A percentile compares a stretch with the other conserved stretches of the same genome.
phyloP scores from a whole-genome alignment of 2,113 vertebrate genomes.

The Trematocara stigmaticum region DNA sequence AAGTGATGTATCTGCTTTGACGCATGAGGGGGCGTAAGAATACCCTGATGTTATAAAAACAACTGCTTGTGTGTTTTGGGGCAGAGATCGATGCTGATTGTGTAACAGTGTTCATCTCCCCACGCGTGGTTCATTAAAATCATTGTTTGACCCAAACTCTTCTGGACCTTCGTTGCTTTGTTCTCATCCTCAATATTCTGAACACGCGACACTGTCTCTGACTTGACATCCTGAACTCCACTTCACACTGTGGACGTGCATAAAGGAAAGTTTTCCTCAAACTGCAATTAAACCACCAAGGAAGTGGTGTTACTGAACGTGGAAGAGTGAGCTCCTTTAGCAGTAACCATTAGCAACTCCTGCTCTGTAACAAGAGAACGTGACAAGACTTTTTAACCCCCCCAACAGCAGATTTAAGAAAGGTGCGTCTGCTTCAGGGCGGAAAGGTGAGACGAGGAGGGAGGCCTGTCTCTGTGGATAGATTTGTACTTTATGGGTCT shows the following conservation, averaged over 20 bases:
- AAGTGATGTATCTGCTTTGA: no score
- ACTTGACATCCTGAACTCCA: not conserved
- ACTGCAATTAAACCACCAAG: not conserved
- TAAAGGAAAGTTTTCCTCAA: not conserved
- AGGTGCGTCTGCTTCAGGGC: not conserved
- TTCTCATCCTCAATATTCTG: no score
- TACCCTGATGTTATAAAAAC: no score
- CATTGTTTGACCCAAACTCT: no score
- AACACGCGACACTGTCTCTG: not conserved
- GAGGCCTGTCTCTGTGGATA: not conserved
- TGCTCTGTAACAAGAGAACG: not conserved
- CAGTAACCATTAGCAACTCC: not conserved
- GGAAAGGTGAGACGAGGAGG: not conserved
- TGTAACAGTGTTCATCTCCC: no score
- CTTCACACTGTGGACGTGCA: not conserved
- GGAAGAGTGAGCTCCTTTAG: not conserved
- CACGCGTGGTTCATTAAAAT: no score
- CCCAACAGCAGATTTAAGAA: not conserved
- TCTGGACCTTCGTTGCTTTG: no score
- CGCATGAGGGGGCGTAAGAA: no score
- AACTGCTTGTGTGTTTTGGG: no score
- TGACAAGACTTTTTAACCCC: not conserved
- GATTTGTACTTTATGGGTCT: not conserved
- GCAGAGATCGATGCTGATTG: no score
- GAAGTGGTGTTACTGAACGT: not conserved